A percentile compares a stretch with the other conserved stretches of the same genome.
Conservation (phyloP, 2,113 vertebrate genomes). For the Acrocephalus arundinaceus region DNA sequence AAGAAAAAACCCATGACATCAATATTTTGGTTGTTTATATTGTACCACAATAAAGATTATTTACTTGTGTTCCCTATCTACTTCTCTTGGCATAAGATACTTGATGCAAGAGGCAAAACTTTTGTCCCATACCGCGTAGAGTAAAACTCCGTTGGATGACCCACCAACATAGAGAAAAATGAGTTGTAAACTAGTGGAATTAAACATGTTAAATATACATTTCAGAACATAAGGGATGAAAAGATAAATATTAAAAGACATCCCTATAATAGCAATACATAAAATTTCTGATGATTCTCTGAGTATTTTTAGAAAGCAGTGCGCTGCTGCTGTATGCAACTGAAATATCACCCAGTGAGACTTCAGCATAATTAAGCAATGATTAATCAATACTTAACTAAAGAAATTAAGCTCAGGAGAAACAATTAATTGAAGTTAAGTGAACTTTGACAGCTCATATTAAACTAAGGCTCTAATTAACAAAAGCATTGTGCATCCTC, state of each 20-base stretch:
- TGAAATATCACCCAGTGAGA: conserved; percentile 60
- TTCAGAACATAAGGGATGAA: conserved; percentile 13
- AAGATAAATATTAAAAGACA: conserved; percentile 54
- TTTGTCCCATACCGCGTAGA: background rate
- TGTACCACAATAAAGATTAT: background rate
- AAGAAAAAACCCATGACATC: accelerated
- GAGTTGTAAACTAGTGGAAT: background rate
- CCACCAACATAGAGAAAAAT: background rate
- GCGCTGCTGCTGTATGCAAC: background rate
- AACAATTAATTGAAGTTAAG: conserved; percentile 71
- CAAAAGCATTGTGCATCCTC: conserved; percentile 44
- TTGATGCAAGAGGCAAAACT: background rate
- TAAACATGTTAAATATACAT: background rate
- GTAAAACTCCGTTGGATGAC: background rate
- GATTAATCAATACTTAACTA: conserved; percentile 71
- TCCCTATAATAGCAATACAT: conserved; percentile 32
- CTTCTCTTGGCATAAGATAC: background rate
- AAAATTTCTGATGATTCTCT: conserved; percentile 14
- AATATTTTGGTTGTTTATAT: background rate
- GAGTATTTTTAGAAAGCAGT: conserved; percentile 49
- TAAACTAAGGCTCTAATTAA: conserved; percentile 65
- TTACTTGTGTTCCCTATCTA: background rate
- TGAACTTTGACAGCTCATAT: conserved; percentile 71
- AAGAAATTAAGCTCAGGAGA: conserved; percentile 69
- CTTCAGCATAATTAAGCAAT: conserved; percentile 60